A percentile compares a stretch with the other conserved stretches of the same genome.
These are phyloP conservation scores for Ectropis grisescens DNA, from an alignment of 1,140 invertebrate species.

Conservation along the genomic window DNA sequence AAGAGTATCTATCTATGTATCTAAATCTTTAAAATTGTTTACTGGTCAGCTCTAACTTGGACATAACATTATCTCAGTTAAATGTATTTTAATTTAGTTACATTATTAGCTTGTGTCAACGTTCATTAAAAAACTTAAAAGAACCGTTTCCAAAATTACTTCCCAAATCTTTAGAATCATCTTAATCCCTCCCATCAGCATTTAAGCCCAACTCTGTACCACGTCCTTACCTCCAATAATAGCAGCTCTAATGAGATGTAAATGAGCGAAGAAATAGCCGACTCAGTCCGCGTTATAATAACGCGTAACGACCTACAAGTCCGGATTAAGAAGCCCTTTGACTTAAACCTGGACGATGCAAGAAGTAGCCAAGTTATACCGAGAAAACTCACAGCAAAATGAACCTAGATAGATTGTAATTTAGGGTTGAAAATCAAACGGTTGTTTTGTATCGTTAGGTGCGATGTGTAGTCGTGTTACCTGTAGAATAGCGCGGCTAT, in stretches of 20 bases:
- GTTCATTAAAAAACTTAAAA: no score
- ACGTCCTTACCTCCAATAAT: no score
- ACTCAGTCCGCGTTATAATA: constrained; percentile 62
- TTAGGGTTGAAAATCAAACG: constrained; percentile 19
- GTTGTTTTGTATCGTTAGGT: constrained; percentile 25
- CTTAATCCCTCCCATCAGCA: no score
- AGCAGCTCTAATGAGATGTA: constrained; percentile 66
- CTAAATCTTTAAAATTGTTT: no score
- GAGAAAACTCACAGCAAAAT: constrained; percentile 1
- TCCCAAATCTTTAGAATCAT: no score
- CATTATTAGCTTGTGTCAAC: no score
- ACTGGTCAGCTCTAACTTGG: no score
- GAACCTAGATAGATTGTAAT: constrained; percentile 10
- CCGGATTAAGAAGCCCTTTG: constrained; percentile 69
- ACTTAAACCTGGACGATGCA: constrained; percentile 53
- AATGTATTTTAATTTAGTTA: no score
- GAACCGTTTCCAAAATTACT: no score
- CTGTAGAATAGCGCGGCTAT: constrained; percentile 64
- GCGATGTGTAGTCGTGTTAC: constrained; percentile 40
- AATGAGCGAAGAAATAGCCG: constrained; percentile 64
- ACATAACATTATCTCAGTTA: no score
- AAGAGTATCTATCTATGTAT: no score
- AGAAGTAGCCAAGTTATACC: constrained; percentile 31
- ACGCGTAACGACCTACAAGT: constrained; percentile 68
- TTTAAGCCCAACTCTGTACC: no score